Evolutionary conservation across 2,888 invertebrate species (phyloP).

Genomic region (Acleris emargana): DNA sequence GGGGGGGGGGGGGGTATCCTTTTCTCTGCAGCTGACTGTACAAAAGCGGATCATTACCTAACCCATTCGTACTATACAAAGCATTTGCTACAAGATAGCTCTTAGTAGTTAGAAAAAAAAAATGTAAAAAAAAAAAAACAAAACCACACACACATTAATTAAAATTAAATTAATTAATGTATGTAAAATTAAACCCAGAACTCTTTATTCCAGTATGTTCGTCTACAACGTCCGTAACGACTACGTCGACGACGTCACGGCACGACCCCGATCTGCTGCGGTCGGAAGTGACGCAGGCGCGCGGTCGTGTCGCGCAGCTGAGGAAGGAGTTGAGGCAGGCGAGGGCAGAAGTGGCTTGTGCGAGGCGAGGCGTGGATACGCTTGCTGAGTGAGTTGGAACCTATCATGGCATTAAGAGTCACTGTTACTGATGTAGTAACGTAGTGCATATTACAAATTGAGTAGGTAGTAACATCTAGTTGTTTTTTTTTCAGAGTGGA

Average conservation of each 20-base stretch:
- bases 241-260: slow-evolving; percentile 93
- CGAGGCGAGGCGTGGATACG: slow-evolving; percentile 96
- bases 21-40: too few relatives aligned
- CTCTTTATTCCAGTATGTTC: slow-evolving; percentile 88
- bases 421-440: background rate
- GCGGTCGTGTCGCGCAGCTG: slow-evolving; percentile 93
- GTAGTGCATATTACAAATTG: too few relatives aligned
- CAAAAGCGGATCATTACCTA: too few relatives aligned
- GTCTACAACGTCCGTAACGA: slow-evolving; percentile 86
- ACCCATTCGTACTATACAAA: too few relatives aligned
- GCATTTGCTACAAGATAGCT: too few relatives aligned
- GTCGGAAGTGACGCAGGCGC: slow-evolving; percentile 95
- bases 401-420: background rate
- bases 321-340: slow-evolving; percentile 96
- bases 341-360: slow-evolving; percentile 94
- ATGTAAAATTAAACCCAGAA: background rate
- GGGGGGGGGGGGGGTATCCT: too few relatives aligned
- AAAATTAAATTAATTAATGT: too few relatives aligned
- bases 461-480: background rate
- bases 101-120: too few relatives aligned
- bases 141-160: too few relatives aligned
- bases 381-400: slow-evolving; percentile 89
- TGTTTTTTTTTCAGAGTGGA: slow-evolving; percentile 88
- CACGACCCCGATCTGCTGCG: slow-evolving; percentile 97
- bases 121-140: too few relatives aligned